Evolutionary conservation across 1,140 invertebrate genomes (phyloP).

Genomic region (Anadara kagoshimensis): DNA sequence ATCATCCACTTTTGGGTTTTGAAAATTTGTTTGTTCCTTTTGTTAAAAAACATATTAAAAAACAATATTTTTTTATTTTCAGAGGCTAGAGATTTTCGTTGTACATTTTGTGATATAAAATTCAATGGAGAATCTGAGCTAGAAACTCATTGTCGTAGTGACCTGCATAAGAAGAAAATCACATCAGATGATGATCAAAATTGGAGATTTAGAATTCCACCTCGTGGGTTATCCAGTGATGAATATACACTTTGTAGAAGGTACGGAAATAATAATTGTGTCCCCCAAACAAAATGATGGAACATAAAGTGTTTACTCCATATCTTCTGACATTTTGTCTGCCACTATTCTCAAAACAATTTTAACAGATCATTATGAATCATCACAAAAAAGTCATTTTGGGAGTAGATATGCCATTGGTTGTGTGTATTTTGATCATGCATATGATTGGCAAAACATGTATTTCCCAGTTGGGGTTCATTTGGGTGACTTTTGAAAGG

Average conservation of each 20-base stretch:
- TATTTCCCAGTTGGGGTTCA: no score
- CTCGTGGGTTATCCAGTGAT: conserved; percentile 77
- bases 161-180: conserved; percentile 81
- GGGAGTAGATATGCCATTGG: no score
- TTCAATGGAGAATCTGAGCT: conserved; percentile 79
- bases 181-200: conserved; percentile 83
- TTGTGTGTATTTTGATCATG: no score
- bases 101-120: conserved; percentile 80
- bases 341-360: no score
- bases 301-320: no score
- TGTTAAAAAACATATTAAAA: background rate
- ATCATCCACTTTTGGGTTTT: background rate
- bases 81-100: conserved; percentile 55
- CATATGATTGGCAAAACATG: no score
- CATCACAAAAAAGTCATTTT: no score
- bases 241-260: conserved; percentile 77
- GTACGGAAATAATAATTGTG: conserved; percentile 33
- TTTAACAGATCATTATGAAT: no score
- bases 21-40: background rate
- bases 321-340: no score
- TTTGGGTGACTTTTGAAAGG: no score
- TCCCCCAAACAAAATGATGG: background rate
- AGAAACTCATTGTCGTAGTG: conserved; percentile 80
- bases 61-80: conserved; percentile 10
- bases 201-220: conserved; percentile 83